Evolutionary conservation across 2,113 vertebrate species (phyloP), one percentile per base, ranked within the genome.

Genomic region (Pithys albifrons): DNA sequence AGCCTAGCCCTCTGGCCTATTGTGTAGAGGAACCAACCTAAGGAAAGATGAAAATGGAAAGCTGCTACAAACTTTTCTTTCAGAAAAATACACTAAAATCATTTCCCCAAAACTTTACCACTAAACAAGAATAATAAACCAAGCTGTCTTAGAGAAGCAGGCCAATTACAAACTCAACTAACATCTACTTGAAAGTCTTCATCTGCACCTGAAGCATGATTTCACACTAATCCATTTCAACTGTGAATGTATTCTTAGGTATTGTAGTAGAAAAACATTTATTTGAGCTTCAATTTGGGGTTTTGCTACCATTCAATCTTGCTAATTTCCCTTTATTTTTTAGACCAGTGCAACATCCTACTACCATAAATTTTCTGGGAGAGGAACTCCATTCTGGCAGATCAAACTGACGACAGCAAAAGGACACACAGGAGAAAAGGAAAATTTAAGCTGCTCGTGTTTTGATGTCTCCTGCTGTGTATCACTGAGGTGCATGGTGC

Each of bases 11-110:
- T 98, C 97, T 99, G 99, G 71, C 99, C 99, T 90, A 99, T 87
- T 1, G 99, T 99, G 65, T 99, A 98, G n/a, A 99, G 99, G 96
- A 99, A 99, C 98, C 98, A 99, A 39, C 99, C 99, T 99, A 61
- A 9, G 78, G 29, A 54, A 75, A 76, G 7, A 81, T 0, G 2
- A 69, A 90, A 78, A 49, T 7, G 10, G 52, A 89, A 84, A 14
- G 25, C 12, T 80, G 19, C 29, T 59, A 72, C 59, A 23, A 80
- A 41, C 22, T 27, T 49, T 39, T 25, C n/a, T 77, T 62, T 51
- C 69, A 89, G 67, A 88, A 84, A 80, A 87, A n/a, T 14, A 31
- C 0, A 12, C 18, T 35, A 35, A 70, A 89, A 43, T 41, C 0
- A 64, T 24, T 72, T 57, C 7, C 45, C 37, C 33, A n/a, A 61